A percentile compares a stretch with the other conserved stretches of the same genome.
Evolutionary conservation across 2,113 vertebrate genomes (phyloP).

Genomic region (Ophthalmolycus amberensis): DNA sequence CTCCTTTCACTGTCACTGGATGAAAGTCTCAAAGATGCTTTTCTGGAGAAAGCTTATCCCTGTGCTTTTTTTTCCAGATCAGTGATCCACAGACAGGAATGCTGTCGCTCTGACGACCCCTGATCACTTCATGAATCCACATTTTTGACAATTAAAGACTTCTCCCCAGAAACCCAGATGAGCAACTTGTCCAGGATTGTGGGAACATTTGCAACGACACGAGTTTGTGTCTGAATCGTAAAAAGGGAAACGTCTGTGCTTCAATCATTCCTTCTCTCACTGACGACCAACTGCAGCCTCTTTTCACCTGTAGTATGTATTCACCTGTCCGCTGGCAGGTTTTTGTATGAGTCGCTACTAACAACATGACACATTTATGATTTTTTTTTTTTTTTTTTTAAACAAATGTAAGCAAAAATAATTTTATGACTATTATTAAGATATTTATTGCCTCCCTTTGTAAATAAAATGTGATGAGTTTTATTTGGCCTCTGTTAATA

Average conservation of each 20-base stretch:
- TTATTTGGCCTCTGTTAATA: conserved; percentile 88
- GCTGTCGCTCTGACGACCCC: conserved; percentile 15
- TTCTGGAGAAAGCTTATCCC: conserved; percentile 30
- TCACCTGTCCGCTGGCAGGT: conserved; percentile 71
- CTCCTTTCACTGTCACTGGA: conserved; percentile 35
- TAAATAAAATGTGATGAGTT: conserved; percentile 88
- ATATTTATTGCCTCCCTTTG: conserved; percentile 90
- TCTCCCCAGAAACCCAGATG: conserved; percentile 11
- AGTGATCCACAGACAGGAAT: conserved; percentile 30
- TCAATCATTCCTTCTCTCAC: conserved; percentile 40
- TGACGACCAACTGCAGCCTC: conserved; percentile 45
- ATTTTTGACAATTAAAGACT: conserved; percentile 42
- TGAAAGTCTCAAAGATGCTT: conserved; percentile 37
- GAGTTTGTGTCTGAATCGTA: conserved; percentile 35
- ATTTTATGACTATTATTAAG: conserved; percentile 89
- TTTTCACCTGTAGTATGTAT: conserved; percentile 72
- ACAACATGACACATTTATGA: conserved; percentile 86
- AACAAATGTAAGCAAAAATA: conserved; percentile 86
- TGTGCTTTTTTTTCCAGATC: conserved; percentile 15
- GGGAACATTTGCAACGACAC: conserved; percentile 19
- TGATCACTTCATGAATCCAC: conserved; percentile 25
- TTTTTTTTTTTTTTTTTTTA: conserved; percentile 54
- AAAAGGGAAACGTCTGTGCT: conserved; percentile 47
- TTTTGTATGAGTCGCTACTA: conserved; percentile 84
- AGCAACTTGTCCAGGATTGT: conserved; percentile 29